A percentile compares a stretch with the other conserved stretches of the same genome.
These are phyloP conservation scores for Calyptommatus sinebrachiatus DNA, from an alignment of 2,113 vertebrate genomes.

Conservation along the genomic window DNA sequence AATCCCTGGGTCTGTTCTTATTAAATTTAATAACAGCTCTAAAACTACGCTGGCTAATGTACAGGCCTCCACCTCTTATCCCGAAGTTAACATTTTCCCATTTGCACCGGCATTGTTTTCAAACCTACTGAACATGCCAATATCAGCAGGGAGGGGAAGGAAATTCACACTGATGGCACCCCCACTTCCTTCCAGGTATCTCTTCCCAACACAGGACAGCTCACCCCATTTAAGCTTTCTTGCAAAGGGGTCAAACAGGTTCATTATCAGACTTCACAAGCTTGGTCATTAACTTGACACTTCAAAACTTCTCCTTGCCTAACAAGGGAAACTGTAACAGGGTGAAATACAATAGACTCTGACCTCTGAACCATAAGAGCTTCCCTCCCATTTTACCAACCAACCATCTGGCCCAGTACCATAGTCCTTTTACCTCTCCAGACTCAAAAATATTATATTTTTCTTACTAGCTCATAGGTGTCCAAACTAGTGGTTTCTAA, in stretches of 20 bases:
- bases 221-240: neutral
- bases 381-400: neutral
- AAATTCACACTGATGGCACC: too few species aligned
- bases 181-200: neutral
- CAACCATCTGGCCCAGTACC: neutral
- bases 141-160: neutral
- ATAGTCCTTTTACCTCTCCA: neutral
- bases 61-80: neutral
- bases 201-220: neutral
- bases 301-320: neutral
- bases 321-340: neutral
- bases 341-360: neutral
- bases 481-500: too few species aligned
- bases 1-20: too few species aligned
- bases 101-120: neutral
- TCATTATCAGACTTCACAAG: neutral
- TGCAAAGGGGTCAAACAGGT: neutral
- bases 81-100: neutral
- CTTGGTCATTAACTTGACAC: neutral
- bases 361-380: fast-evolving
- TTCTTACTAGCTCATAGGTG: too few species aligned
- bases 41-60: neutral
- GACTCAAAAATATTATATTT: too few species aligned
- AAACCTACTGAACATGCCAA: neutral
- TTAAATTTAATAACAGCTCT: too few species aligned